Evolutionary conservation across 1,140 invertebrate genomes (phyloP), one percentile per base, ranked within the genome.

Genomic region (Planococcus citri): DNA sequence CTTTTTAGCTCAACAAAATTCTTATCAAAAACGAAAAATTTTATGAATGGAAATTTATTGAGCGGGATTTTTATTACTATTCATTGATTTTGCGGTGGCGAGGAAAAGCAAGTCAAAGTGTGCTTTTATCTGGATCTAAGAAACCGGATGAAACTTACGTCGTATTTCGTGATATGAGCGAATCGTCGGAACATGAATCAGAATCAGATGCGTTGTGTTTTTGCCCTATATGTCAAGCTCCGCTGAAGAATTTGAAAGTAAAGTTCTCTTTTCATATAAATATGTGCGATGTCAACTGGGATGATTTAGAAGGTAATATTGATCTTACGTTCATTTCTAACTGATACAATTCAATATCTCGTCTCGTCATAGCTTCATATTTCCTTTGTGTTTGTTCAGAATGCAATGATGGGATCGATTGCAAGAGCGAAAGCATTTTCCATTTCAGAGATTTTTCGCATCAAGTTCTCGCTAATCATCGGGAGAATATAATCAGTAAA

Each of bases 401-500:
- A 68, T 74, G 74, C 70, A 69, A 57, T 12, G 21, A 37, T n/a
- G 74, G 74, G 2, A 61, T 60, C 14, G n/a, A 68, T 0, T 74
- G 74, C 68, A 22, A 69, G 1, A 72, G 37, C 69, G 51, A 68
- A 17, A 72, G 67, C 67, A 68, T 74, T 24, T 72, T 72, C 33
- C 74, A 74, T 41, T 74, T 73, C 61, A 70, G 74, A 51, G 74
- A 74, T 27, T 74, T 57, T 61, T 41, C 69, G 1, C 74, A 74
- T 61, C 60, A 33, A 22, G 12, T 58, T 12, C 57, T 74, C 14
- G 73, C 73, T 27, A 58, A 27, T 60, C 69, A 72, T 70, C 67
- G 72, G 10, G 60, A 64, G 24, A 64, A 64, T 25, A 17, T 51
- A 9, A 12, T 33, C n/a, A 21, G 20, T 37, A 57, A 60, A 67